Conservation (phyloP, 2,888 invertebrate species). For the Hydrotaea diabolus region DNA sequence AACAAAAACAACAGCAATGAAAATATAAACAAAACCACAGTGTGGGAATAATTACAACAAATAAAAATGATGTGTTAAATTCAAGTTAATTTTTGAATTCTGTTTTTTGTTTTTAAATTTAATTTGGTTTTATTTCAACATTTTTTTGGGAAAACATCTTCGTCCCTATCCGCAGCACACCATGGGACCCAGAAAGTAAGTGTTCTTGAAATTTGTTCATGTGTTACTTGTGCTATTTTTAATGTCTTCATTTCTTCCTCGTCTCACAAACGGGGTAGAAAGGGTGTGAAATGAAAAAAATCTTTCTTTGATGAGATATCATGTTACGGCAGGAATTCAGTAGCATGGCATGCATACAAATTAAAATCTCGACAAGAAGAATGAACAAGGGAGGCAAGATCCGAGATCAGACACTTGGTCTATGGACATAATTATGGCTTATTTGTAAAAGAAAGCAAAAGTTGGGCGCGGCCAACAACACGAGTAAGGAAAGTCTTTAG, state of each 20-base stretch:
- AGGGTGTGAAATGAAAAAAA: constrained; percentile 33
- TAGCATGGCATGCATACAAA: neutral
- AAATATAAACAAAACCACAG: constrained; percentile 32
- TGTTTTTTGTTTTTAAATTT: neutral
- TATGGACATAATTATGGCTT: too few species aligned
- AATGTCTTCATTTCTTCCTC: constrained; percentile 3
- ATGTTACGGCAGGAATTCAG: neutral
- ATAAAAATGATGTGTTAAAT: constrained; percentile 30
- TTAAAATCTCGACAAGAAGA: too few species aligned
- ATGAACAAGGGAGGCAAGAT: neutral
- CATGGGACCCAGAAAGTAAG: constrained; percentile 45
- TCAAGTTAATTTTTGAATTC: neutral
- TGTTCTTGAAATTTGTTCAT: neutral
- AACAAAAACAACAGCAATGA: constrained; percentile 30
- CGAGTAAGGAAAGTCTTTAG: neutral
- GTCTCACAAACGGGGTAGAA: constrained; percentile 17
- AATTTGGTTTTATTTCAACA: neutral
- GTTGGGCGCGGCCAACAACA: neutral
- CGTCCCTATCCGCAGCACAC: neutral
- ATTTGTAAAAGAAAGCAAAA: too few species aligned
- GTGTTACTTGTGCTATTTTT: constrained; percentile 23
- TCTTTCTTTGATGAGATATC: neutral
- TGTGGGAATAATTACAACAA: constrained; percentile 1
- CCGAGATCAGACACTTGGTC: neutral
- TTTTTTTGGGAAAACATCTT: neutral